Conservation (phyloP, 2,797 vertebrate species). For the Premnoplex brunnescens region DNA sequence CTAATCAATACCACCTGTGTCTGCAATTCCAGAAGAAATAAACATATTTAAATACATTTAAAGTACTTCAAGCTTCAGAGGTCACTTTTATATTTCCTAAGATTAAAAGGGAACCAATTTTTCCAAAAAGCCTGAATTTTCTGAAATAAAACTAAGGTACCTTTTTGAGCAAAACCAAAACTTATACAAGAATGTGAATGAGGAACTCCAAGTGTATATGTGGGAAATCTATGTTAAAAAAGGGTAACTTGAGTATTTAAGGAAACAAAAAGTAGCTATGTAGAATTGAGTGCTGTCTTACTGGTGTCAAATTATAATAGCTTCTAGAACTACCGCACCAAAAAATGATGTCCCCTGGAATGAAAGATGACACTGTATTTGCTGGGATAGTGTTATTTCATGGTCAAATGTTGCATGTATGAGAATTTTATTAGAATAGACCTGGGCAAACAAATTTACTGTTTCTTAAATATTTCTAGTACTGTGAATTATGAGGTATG, state of each 20-base stretch:
- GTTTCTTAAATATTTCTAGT: not conserved
- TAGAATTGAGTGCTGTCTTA: not conserved
- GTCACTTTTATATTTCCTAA: not conserved
- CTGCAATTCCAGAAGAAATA: not conserved
- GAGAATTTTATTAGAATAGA: not conserved
- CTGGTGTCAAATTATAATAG: not conserved
- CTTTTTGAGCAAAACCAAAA: not conserved
- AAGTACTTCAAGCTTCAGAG: not conserved
- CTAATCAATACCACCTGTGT: not conserved
- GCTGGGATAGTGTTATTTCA: not conserved
- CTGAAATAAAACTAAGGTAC: not conserved
- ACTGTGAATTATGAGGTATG: not conserved
- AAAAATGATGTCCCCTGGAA: not conserved
- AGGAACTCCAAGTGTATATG: not conserved
- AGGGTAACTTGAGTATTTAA: not conserved
- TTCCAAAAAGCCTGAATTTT: not conserved
- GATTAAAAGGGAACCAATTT: not conserved
- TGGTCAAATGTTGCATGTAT: not conserved
- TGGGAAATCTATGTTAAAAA: not conserved
- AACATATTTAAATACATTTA: not conserved
- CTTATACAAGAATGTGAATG: not conserved
- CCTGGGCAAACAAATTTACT: not conserved
- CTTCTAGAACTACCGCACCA: not conserved
- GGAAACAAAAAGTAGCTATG: not conserved
- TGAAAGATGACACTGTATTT: not conserved